Evolutionary conservation across 2,113 vertebrate genomes (phyloP).

Genomic region (Oreochromis tanganicae): DNA sequence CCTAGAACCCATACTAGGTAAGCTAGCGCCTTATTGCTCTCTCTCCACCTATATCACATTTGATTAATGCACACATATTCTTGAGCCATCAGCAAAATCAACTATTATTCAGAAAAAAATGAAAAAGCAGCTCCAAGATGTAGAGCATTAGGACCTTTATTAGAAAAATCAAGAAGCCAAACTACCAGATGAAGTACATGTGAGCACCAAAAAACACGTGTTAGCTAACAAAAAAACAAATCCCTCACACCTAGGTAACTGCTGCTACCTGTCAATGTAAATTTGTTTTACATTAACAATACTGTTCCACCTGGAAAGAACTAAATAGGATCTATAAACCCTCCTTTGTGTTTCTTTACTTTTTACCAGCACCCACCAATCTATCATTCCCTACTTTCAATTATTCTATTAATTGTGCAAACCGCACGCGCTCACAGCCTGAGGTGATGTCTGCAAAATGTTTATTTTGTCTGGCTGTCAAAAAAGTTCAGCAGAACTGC

Average conservation of each 20-base stretch:
- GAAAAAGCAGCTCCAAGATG: not conserved
- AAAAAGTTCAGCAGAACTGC: not conserved
- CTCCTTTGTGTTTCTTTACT: not conserved
- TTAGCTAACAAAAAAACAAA: not conserved
- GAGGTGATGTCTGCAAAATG: not conserved
- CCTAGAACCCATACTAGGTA: not conserved
- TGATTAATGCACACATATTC: not conserved
- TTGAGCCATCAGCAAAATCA: not conserved
- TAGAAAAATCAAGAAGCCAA: not conserved
- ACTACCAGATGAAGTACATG: not conserved
- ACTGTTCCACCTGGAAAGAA: not conserved
- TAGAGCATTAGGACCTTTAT: not conserved
- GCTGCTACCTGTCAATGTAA: not conserved
- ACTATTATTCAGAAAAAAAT: not conserved
- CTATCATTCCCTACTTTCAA: not conserved
- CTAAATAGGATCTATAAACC: not conserved
- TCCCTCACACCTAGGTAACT: not conserved
- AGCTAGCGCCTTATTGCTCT: not conserved
- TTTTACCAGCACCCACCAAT: not conserved
- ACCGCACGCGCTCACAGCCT: not conserved
- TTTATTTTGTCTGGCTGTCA: constrained; percentile 15
- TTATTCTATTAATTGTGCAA: not conserved
- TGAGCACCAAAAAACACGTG: not conserved
- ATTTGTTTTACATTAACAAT: not conserved
- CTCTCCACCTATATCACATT: not conserved